Conservation (phyloP, 2,888 invertebrate species). For the Heliconius hortense region DNA sequence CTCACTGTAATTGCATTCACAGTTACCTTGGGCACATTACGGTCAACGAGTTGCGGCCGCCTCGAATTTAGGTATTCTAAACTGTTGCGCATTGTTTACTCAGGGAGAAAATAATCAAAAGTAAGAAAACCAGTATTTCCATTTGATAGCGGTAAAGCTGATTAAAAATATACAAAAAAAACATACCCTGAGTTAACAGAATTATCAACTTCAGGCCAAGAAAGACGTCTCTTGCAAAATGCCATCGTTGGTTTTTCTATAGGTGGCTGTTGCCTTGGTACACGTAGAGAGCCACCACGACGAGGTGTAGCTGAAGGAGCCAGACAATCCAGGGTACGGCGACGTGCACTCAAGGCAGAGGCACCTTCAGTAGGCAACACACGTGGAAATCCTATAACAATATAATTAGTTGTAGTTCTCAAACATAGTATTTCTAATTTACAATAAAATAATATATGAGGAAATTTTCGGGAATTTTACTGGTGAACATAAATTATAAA, state of each 20-base stretch:
- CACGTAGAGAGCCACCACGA: constrained; percentile 83
- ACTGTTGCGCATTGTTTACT: too few relatives aligned
- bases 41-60: too few relatives aligned
- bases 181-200: constrained; percentile 91
- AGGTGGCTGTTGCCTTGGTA: constrained; percentile 80
- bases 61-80: too few relatives aligned
- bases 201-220: constrained; percentile 93
- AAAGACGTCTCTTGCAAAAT: constrained; percentile 89
- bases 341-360: constrained; percentile 76
- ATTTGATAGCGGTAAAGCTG: background rate
- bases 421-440: background rate
- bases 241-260: constrained; percentile 86
- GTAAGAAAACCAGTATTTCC: background rate
- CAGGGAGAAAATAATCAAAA: too few relatives aligned
- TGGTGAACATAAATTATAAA: too few relatives aligned
- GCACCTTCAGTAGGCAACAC: constrained; percentile 87
- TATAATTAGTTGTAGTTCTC: background rate
- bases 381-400: constrained; percentile 84
- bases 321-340: constrained; percentile 85
- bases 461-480: too few relatives aligned
- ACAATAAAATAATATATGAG: too few relatives aligned
- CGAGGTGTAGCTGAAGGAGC: constrained; percentile 76
- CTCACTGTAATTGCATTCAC: too few relatives aligned
- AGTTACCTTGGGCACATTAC: too few relatives aligned
- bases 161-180: background rate